Base-by-base conservation (phyloP, 2,888 invertebrate species). In the Mycalesis mineus region DNA sequence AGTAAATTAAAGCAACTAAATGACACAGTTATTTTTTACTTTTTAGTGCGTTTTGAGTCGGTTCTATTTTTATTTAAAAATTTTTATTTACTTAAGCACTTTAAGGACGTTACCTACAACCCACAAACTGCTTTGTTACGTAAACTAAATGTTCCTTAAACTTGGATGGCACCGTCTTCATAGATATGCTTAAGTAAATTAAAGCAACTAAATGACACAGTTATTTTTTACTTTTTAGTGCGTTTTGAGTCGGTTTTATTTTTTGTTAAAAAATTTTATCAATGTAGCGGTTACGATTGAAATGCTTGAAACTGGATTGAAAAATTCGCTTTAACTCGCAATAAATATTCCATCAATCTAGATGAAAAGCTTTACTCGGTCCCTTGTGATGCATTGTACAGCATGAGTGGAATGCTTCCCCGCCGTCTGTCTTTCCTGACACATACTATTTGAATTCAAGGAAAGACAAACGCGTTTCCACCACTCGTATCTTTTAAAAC, bases 301-400 rank as follows among this genome's bases (percentile, higher is more conserved):
- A 47, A 15, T 15, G 22, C 8, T 28, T 22, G 28, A 28, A 17
- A 3, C 3, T 28, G 4, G 22, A 28, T 50, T 17, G 22, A 7
- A 39, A 39, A 39, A 4, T 22, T 50, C 28, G n/a, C 22, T 22
- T 37, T 37, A 17, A n/a, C n/a, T 22, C 17, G 22, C 36, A 49
- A 13, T 5, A 28, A 15, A 39, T 28, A 50, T 50, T 22, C 49
- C 49, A 50, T 50, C 49, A 50, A 50, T 39, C 37, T 28, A 28
- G 37, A 39, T 50, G 28, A 50, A 50, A 22, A 50, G 39, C 37
- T 50, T 50, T 50, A 13, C 37, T 17, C 15, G 14, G 3, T 14
- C 17, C 17, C 7, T 17, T 36, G 48, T 17, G 17, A 36, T 36
- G 17, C 6, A 36, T 29, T 4, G 36, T 36, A 11, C 5, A 28